phyloP scores from a whole-genome alignment of 2,113 vertebrate genomes.

The Bombycilla garrulus region DNA sequence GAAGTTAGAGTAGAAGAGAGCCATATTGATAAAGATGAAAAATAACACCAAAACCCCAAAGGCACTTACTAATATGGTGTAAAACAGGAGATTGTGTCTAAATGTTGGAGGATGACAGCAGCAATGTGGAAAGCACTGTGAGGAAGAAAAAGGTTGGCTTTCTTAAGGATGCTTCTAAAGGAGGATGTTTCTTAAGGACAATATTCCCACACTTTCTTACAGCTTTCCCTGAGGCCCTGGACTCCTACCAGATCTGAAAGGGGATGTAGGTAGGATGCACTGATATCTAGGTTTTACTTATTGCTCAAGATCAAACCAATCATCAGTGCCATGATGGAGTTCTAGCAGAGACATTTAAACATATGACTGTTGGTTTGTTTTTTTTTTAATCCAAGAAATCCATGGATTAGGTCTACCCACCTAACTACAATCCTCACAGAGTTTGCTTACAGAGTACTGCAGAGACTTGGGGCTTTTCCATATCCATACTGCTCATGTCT shows the following conservation, averaged over 20 bases:
- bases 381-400: background rate
- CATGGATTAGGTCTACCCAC: background rate
- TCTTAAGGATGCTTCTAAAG: too few relatives aligned
- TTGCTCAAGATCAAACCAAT: background rate
- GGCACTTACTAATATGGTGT: background rate
- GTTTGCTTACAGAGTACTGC: background rate
- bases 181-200: background rate
- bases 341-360: background rate
- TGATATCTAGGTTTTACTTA: background rate
- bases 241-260: background rate
- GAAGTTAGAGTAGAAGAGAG: background rate
- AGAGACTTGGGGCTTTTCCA: background rate
- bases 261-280: background rate
- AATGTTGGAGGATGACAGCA: background rate
- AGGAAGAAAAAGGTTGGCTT: too few relatives aligned
- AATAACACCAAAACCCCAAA: background rate
- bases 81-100: background rate
- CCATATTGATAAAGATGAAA: background rate
- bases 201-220: background rate
- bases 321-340: background rate
- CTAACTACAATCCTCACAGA: accelerated
- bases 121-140: background rate
- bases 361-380: background rate
- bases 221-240: background rate
- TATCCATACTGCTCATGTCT: accelerated